phyloP scores from a whole-genome alignment of 1,140 invertebrate genomes.

The Lanistes nyassanus region DNA sequence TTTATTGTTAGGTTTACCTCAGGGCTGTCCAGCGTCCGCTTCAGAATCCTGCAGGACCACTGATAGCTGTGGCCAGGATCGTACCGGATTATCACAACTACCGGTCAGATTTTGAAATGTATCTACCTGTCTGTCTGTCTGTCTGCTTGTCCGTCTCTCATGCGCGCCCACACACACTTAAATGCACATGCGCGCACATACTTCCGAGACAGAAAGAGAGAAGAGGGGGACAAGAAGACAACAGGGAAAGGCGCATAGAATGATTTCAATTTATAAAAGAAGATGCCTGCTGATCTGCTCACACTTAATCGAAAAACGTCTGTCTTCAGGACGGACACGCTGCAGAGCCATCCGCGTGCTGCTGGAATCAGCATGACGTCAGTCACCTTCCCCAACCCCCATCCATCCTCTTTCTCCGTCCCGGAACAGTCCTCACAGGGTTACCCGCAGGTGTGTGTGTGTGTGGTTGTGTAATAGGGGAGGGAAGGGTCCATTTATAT shows the following conservation, averaged over 20 bases:
- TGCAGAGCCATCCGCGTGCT: conserved; percentile 40
- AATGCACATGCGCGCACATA: too few relatives aligned
- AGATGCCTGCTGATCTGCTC: too few relatives aligned
- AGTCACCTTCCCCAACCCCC: conserved; percentile 53
- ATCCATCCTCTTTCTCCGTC: conserved; percentile 46
- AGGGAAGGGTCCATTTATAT: not conserved
- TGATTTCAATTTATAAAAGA: too few relatives aligned
- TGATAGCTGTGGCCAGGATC: conserved; percentile 61
- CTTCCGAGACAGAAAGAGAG: too few relatives aligned
- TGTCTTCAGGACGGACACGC: conserved; percentile 34
- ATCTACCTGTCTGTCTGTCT: not conserved
- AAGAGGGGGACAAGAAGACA: too few relatives aligned
- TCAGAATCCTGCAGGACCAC: conserved; percentile 50
- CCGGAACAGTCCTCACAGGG: conserved; percentile 43
- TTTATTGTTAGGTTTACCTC: conserved; percentile 43
- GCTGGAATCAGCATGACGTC: conserved; percentile 52
- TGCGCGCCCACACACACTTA: too few relatives aligned
- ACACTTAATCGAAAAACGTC: too few relatives aligned
- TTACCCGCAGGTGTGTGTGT: conserved; percentile 49
- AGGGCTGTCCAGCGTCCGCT: conserved; percentile 49
- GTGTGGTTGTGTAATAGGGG: not conserved
- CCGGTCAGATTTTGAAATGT: conserved; percentile 39
- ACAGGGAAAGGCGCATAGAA: too few relatives aligned
- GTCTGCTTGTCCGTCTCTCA: not conserved
- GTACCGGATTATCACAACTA: conserved; percentile 62